Evolutionary conservation across 2,888 invertebrate genomes (phyloP).

Genomic region (Drosophila robusta): DNA sequence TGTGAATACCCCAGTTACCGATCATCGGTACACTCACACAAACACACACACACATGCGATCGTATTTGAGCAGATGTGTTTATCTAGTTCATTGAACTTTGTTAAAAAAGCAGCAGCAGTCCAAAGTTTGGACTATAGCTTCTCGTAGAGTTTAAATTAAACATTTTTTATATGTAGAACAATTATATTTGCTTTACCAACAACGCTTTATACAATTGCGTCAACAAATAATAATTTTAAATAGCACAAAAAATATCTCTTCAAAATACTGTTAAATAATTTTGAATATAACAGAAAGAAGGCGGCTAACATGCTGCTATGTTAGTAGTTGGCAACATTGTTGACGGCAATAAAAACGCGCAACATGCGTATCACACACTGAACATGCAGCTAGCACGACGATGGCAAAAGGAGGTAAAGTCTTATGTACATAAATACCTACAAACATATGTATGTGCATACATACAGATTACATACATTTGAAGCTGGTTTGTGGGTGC

Average conservation of each 20-base stretch:
- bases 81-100: conserved; percentile 61
- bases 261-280: not conserved
- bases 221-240: not conserved
- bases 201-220: not conserved
- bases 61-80: conserved; percentile 67
- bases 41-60: not conserved
- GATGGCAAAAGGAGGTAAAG: conserved; percentile 13
- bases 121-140: conserved; percentile 20
- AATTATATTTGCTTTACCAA: not conserved
- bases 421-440: conserved; percentile 2
- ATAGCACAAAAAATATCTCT: not conserved
- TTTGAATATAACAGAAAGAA: not conserved
- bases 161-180: not conserved
- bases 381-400: conserved; percentile 14
- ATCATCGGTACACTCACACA: conserved; percentile 45
- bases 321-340: conserved; percentile 44
- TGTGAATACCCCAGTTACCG: conserved; percentile 47
- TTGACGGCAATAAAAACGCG: conserved; percentile 27
- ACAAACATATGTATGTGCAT: not conserved
- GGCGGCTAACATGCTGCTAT: not conserved
- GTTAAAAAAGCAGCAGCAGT: conserved; percentile 13
- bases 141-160: not conserved
- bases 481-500: conserved; percentile 54
- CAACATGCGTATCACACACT: conserved; percentile 38
- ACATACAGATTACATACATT: conserved; percentile 16